Base-by-base conservation (phyloP, 2,888 invertebrate species). In the Oithona nana region DNA sequence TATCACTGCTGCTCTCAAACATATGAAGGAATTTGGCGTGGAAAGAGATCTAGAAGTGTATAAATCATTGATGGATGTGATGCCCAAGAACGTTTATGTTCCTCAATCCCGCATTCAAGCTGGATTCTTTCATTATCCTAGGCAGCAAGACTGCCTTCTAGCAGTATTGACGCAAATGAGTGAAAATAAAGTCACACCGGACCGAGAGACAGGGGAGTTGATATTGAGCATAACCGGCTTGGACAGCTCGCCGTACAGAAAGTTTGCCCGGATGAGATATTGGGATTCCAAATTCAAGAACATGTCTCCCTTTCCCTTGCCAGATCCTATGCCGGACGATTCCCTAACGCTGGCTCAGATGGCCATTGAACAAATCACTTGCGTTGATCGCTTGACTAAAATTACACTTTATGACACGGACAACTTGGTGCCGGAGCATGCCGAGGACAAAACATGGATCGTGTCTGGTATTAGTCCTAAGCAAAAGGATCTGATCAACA, bases 131-230 rank as follows among this genome's bases (percentile, higher is more conserved):
- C 90, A 94, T 72, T 95, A 86, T 75, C 93, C 94, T 0, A 88
- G 88, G 71, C 97, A 99, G 70, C 97, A 99, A 70, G 84, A 90
- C 66, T 89, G 90, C 73, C 85, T 85, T 49, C 81, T 93, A n/a
- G 86, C 87, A 71, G 71, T 98, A 60, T 74, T 95, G 28, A 85
- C 88, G 68, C 84, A 92, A 77, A 98, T 99, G 97, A 95, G 97
- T 77, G 80, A 85, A 67, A 83, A 29, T 54, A 51, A 54, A 20
- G 52, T 61, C n/a, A 22, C 30, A 8, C 58, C 55, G 6, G 39
- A 56, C 20, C 1, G 48, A 48, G 48, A 58, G 22, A 11, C 48
- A 13, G 49, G 57, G 13, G 29, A 49, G 26, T 24, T 60, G 50
- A 50, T 49, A 1, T 16, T 24, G 16, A 51, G 28, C 22, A 51